Evolutionary conservation across 2,797 vertebrate species (phyloP), one percentile per base, ranked within the genome.

Genomic region (Peromyscus melanophrys): DNA sequence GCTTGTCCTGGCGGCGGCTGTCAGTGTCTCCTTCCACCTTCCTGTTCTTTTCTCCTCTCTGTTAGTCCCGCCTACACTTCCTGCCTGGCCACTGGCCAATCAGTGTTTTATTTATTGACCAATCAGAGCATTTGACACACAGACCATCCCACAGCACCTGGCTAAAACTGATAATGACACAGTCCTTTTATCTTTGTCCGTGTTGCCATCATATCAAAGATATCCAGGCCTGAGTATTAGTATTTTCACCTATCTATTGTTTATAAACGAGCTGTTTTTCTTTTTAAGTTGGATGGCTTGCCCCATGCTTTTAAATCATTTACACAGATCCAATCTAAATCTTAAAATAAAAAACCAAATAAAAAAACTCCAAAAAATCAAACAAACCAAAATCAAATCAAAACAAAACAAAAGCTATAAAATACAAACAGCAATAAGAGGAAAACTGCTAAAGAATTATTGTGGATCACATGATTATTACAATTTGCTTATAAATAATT

Each of bases 141-240:
- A n/a, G n/a, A n/a, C n/a, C n/a, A n/a, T n/a, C n/a, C n/a, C n/a
- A n/a, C n/a, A n/a, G n/a, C n/a, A n/a, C n/a, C n/a, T 95, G 9
- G 57, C 90, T 78, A 94, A 57, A 97, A 19, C 69, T 97, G 49
- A 96, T 82, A 21, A 57, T 94, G 19, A 55, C 89, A 71, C 2
- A 86, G 29, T 65, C 87, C 76, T 92, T 92, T 83, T 94, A 77
- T 67, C 13, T 76, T 69, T 52, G 23, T 21, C 96, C 93, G 96
- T 91, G 95, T 85, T 52, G 31, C 59, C 29, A 43, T 49, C 52
- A 1, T 83, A 6, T 59, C 84, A 31, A 52, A 59, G 27, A 71
- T 67, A 43, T 75, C 83, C 34, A 0, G 93, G 73, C 77, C 93
- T 96, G 40, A 77, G 46, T 59, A 27, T 84, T 57, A 71, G 67